Conservation (phyloP, 2,113 vertebrate species). For the Charina bottae region DNA sequence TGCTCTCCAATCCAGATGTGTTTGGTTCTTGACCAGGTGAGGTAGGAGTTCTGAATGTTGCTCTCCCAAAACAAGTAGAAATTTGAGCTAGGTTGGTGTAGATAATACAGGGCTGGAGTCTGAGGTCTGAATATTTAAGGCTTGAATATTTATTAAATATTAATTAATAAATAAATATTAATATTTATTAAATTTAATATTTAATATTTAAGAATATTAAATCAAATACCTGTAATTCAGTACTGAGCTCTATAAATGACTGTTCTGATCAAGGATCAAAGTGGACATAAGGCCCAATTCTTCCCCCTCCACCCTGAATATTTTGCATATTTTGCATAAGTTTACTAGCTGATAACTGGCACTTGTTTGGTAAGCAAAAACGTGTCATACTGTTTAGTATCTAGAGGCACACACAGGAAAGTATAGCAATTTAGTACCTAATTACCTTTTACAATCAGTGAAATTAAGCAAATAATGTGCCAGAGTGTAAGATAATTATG, state of each 20-base stretch:
- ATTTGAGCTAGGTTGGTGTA: not conserved
- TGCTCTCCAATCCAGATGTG: not conserved
- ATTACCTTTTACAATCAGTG: slow-evolving; percentile 38
- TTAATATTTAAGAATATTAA: not conserved
- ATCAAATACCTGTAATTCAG: not conserved
- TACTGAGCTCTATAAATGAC: not conserved
- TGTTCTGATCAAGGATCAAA: not conserved
- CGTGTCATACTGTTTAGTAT: slow-evolving; percentile 33
- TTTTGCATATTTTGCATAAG: not conserved
- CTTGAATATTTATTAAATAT: no score
- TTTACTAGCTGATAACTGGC: not conserved
- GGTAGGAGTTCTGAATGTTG: not conserved
- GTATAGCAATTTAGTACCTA: slow-evolving; percentile 42
- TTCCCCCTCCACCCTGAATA: not conserved
- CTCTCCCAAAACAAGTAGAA: not conserved
- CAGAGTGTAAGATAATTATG: slow-evolving; percentile 32
- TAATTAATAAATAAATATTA: no score
- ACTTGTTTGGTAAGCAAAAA: slow-evolving; percentile 38
- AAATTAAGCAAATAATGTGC: slow-evolving; percentile 38
- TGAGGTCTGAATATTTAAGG: not conserved
- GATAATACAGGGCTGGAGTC: not conserved
- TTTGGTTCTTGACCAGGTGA: not conserved
- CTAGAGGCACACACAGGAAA: slow-evolving; percentile 14
- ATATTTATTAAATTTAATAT: no score
- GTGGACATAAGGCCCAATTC: not conserved